Evolutionary conservation across 2,888 invertebrate species (phyloP), one percentile per base, ranked within the genome.

Genomic region (Drosophila percnosoma): DNA sequence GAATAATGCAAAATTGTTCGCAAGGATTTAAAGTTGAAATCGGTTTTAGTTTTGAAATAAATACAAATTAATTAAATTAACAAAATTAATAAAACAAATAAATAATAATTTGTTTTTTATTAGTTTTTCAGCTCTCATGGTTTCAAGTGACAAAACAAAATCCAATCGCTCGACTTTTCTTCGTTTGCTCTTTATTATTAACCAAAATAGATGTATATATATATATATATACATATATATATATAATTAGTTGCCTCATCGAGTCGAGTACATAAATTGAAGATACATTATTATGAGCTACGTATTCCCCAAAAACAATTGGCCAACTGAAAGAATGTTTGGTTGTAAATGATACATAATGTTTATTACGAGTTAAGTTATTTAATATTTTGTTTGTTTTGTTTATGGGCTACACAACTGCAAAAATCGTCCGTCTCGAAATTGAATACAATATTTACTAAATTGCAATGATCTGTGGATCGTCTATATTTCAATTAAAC

Each of bases 151-250:
- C 18, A 45, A 42, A 1, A 40, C 31, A 45, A 27, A 51, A 69
- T 69, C 21, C 38, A 21, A 49, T 33, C 15, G 11, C 52, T 69
- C 58, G 42, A 64, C 53, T 53, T 87, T 87, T 72, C 80, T 78
- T 90, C 80, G 74, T 85, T 88, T 90, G 79, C 77, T 82, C 79
- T 87, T 82, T 90, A 80, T 82, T 90, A 76, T 79, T 83, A 84
- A 86, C 73, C 82, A 90, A 85, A 91, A 89, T 51, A 24, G 24
- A 45, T 24, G 45, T 45, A 45, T 45, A 45, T 45, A 27, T 10
- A 27, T 48, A 38, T 55, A 18, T 36, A 24, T 52, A 15, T 52
- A 15, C 24, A 52, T 34, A 55, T 55, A 31, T 27, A n/a, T 80
- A 80, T 78, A 8, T 8, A 38, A 45, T 45, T 45, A 87, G 85